These are phyloP conservation scores for Carcina quercana DNA, from an alignment of 2,888 invertebrate genomes.

Conservation along the genomic window DNA sequence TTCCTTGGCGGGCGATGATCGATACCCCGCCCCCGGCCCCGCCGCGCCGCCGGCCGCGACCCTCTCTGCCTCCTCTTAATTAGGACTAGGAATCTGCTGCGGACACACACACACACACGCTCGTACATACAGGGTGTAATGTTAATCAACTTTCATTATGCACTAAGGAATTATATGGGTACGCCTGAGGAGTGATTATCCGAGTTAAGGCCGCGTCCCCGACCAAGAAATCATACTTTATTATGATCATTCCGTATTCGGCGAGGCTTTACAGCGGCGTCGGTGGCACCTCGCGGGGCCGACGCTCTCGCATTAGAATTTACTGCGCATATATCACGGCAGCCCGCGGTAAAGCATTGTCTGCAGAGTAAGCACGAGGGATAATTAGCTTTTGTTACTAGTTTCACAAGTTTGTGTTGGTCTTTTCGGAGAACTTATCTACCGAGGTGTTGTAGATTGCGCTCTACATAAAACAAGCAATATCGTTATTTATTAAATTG, in stretches of 20 bases:
- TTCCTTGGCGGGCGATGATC: slow-evolving; percentile 72
- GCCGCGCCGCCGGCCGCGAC: slow-evolving; percentile 58
- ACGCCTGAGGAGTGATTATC: slow-evolving; percentile 73
- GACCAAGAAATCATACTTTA: slow-evolving; percentile 73
- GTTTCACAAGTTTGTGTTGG: slow-evolving; percentile 21
- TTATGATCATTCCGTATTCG: slow-evolving; percentile 62
- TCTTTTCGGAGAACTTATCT: slow-evolving; percentile 3
- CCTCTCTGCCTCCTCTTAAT: slow-evolving; percentile 83
- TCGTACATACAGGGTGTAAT: slow-evolving; percentile 48
- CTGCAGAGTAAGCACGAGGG: slow-evolving; percentile 41
- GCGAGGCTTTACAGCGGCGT: slow-evolving; percentile 43
- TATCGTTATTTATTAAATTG: too few relatives aligned
- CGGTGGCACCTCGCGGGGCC: slow-evolving; percentile 46
- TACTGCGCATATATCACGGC: slow-evolving; percentile 60
- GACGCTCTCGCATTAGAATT: slow-evolving; percentile 56
- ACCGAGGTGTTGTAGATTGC: neutral
- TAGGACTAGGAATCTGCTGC: slow-evolving; percentile 90
- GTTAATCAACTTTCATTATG: slow-evolving; percentile 76
- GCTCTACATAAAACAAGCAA: too few relatives aligned
- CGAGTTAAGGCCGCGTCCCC: slow-evolving; percentile 64
- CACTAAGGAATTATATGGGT: slow-evolving; percentile 74
- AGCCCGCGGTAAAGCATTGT: slow-evolving; percentile 45
- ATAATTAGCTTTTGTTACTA: slow-evolving; percentile 50
- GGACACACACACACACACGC: slow-evolving; percentile 79
- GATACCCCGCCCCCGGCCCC: slow-evolving; percentile 54